phyloP scores from a whole-genome alignment of 2,113 vertebrate genomes.

The Benitochromis conjunctus region DNA sequence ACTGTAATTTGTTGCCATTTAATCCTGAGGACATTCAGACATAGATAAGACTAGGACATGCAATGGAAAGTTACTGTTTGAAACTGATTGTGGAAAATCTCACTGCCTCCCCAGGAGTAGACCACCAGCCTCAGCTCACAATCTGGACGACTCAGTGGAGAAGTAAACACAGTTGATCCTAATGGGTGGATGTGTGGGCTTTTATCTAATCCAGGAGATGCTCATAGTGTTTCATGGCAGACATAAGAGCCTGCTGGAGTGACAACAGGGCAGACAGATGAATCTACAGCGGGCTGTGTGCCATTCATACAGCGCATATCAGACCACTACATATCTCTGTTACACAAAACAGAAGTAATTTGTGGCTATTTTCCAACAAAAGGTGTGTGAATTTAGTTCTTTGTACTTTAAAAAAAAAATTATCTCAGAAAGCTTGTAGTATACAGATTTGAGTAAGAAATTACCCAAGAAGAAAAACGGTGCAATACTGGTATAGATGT shows the following conservation, averaged over 20 bases:
- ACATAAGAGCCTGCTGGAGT: background rate
- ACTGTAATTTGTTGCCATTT: slow-evolving; percentile 41
- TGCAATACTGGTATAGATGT: background rate
- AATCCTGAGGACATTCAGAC: slow-evolving; percentile 19
- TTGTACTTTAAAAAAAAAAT: background rate
- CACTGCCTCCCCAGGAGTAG: slow-evolving; percentile 2
- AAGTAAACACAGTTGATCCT: slow-evolving; percentile 49
- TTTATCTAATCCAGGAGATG: slow-evolving; percentile 24
- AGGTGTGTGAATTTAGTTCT: background rate
- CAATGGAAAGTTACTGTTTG: slow-evolving; percentile 59
- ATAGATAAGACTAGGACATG: slow-evolving; percentile 21
- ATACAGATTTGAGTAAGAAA: background rate
- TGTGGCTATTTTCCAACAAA: background rate
- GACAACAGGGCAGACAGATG: background rate
- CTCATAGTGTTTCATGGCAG: background rate
- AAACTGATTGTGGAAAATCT: slow-evolving; percentile 48
- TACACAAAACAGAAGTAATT: background rate
- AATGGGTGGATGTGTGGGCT: slow-evolving; percentile 40
- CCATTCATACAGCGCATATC: background rate
- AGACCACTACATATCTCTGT: background rate
- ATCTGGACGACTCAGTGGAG: background rate
- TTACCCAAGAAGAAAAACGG: background rate
- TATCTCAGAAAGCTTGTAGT: background rate
- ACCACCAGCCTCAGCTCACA: slow-evolving; percentile 27
- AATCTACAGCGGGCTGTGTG: background rate